A percentile compares a stretch with the other conserved stretches of the same genome.
phyloP scores from a whole-genome alignment of 2,797 vertebrate species.

The Chelon labrosus region DNA sequence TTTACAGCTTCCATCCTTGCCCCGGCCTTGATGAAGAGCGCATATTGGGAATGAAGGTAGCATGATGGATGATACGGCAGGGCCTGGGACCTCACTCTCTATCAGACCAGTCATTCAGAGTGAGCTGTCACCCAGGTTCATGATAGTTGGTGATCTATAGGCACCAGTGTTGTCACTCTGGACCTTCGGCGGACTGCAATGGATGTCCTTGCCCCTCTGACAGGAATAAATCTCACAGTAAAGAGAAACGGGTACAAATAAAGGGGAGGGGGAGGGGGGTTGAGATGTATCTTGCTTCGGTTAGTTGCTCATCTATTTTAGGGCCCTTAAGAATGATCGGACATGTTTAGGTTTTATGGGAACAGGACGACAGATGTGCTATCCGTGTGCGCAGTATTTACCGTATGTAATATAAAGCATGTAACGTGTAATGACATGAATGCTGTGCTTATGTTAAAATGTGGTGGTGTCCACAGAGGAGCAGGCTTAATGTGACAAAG shows the following conservation, averaged over 20 bases:
- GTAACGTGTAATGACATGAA: background rate
- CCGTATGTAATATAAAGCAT: constrained; percentile 1
- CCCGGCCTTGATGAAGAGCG: constrained; percentile 68
- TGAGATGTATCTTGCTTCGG: constrained; percentile 22
- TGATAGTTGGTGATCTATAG: constrained; percentile 80
- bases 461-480: constrained; percentile 13
- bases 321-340: constrained; percentile 21
- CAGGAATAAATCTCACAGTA: constrained; percentile 65
- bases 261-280: constrained; percentile 1
- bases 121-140: constrained; percentile 77
- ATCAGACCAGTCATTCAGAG: constrained; percentile 68
- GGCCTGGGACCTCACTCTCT: constrained; percentile 44
- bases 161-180: constrained; percentile 40
- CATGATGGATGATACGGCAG: constrained; percentile 72
- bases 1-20: constrained; percentile 71
- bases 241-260: constrained; percentile 46
- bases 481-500: constrained; percentile 32
- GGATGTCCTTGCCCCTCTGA: constrained; percentile 75
- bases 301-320: constrained; percentile 70
- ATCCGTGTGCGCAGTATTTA: constrained; percentile 42
- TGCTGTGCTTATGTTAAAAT: constrained; percentile 22
- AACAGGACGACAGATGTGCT: constrained; percentile 21
- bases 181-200: constrained; percentile 66
- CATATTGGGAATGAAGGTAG: constrained; percentile 62
- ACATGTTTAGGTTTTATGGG: constrained; percentile 40